Evolutionary conservation across 2,888 invertebrate species (phyloP).

Genomic region (Oegoconia quadripuncta): DNA sequence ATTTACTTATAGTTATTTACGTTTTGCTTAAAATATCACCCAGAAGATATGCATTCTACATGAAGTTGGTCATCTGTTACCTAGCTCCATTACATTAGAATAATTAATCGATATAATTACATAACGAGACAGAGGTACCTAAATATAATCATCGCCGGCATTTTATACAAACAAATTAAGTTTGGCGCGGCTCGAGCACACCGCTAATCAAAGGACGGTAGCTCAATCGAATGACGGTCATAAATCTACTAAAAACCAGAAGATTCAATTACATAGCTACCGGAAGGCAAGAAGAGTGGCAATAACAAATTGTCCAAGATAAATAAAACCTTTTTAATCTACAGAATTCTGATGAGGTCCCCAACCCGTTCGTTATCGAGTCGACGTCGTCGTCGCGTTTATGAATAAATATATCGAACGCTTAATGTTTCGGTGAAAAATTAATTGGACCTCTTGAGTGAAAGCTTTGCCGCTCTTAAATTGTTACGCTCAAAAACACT

Average conservation of each 20-base stretch:
- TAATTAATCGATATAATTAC: constrained; percentile 23
- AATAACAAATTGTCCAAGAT: constrained; percentile 77
- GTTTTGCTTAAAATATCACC: no score
- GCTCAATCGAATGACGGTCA: constrained; percentile 57
- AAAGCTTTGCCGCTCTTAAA: constrained; percentile 62
- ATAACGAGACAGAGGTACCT: constrained; percentile 6
- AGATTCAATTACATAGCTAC: constrained; percentile 77
- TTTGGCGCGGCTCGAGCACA: constrained; percentile 36
- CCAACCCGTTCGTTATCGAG: constrained; percentile 55
- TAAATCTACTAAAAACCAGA: constrained; percentile 73
- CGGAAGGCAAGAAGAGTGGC: constrained; percentile 68
- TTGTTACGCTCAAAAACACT: constrained; percentile 59
- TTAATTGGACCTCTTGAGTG: constrained; percentile 62
- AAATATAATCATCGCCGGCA: constrained; percentile 2
- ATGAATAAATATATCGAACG: constrained; percentile 64
- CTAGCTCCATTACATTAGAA: no score
- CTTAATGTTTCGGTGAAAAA: constrained; percentile 65
- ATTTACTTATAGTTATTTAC: no score
- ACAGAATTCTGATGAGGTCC: constrained; percentile 51
- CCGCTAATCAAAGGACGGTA: constrained; percentile 68
- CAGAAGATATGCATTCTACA: no score
- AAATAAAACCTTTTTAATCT: constrained; percentile 72
- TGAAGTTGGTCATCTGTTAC: no score
- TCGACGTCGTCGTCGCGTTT: constrained; percentile 40
- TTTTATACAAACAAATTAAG: constrained; percentile 28